These are phyloP conservation scores for Sebastes kiyomatsui DNA, from an alignment of 2,797 vertebrate genomes.

Conservation along the genomic window DNA sequence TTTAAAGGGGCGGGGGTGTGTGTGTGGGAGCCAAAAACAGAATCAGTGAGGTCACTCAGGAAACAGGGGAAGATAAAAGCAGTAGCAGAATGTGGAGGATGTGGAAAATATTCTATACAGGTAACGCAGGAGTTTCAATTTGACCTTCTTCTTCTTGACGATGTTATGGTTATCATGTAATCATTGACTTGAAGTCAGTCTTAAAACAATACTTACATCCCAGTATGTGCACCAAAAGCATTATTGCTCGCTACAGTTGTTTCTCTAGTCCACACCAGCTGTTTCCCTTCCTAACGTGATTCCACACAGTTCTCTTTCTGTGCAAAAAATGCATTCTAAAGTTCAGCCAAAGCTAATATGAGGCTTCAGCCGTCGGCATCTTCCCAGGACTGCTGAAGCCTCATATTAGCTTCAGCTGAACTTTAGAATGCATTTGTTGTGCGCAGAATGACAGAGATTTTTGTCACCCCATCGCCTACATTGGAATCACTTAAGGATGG, in stretches of 20 bases:
- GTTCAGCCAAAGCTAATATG: neutral
- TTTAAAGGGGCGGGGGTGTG: neutral
- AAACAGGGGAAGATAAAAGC: constrained; percentile 3
- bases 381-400: neutral
- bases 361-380: neutral
- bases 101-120: neutral
- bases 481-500: neutral
- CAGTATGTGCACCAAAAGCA: neutral
- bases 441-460: neutral
- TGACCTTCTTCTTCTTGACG: neutral
- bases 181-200: neutral
- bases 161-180: neutral
- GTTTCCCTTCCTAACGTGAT: neutral
- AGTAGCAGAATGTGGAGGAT: neutral
- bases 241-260: neutral
- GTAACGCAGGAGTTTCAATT: neutral
- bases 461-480: neutral
- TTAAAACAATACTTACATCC: neutral
- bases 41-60: constrained; percentile 38
- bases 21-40: constrained; percentile 30
- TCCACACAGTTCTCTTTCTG: neutral
- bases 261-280: neutral
- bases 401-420: neutral
- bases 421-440: neutral
- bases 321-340: neutral